Evolutionary conservation across 2,888 invertebrate genomes (phyloP).

Genomic region (Copidosoma aretas): DNA sequence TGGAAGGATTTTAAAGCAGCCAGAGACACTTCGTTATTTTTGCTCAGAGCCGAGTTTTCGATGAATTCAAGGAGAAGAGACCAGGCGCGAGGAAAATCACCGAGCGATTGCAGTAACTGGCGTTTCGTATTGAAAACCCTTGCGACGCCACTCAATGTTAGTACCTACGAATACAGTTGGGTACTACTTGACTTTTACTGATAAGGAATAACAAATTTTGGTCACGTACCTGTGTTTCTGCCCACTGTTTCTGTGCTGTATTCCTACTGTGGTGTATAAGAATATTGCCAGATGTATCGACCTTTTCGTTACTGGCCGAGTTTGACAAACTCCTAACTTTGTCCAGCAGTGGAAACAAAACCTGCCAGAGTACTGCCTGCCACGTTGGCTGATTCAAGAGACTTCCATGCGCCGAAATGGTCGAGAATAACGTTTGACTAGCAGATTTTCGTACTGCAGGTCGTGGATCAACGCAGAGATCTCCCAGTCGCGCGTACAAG

Average conservation of each 20-base stretch:
- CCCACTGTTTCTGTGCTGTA: conserved; percentile 99
- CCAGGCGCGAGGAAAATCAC: conserved; percentile 95
- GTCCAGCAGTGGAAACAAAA: conserved; percentile 92
- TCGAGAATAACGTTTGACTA: conserved; percentile 96
- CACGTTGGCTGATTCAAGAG: conserved; percentile 87
- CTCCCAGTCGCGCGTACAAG: conserved; percentile 84
- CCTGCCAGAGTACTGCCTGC: conserved; percentile 94
- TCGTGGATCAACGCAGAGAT: conserved; percentile 91
- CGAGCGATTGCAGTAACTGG: conserved; percentile 79
- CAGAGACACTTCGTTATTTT: conserved; percentile 94
- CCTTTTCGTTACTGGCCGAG: conserved; percentile 78
- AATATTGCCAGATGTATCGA: conserved; percentile 91
- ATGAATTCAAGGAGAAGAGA: conserved; percentile 91
- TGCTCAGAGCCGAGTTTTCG: conserved; percentile 88
- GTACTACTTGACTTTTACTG: background rate
- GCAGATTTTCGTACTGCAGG: conserved; percentile 97
- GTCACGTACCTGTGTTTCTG: conserved; percentile 83
- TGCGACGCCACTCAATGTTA: conserved; percentile 89
- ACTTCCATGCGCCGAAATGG: conserved; percentile 93
- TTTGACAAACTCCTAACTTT: conserved; percentile 82
- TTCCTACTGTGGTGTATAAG: conserved; percentile 98
- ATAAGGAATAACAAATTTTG: background rate
- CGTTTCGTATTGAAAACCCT: conserved; percentile 92
- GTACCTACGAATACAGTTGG: conserved; percentile 66
- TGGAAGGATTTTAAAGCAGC: conserved; percentile 97